Conservation (phyloP, 23 tunicate genomes). For the Phallusia fumigata region DNA sequence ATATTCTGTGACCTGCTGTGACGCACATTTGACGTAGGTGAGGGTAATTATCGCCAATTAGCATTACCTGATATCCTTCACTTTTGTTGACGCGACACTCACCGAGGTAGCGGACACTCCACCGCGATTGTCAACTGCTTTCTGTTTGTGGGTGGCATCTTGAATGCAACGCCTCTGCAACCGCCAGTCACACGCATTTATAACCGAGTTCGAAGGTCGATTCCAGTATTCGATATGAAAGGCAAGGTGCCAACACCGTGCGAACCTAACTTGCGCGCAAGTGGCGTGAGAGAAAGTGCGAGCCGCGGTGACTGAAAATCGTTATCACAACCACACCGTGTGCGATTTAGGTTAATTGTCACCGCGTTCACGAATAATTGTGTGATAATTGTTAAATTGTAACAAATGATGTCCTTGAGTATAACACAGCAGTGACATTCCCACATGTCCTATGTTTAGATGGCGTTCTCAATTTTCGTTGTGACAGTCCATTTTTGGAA, state of each 20-base stretch:
- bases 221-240: neutral
- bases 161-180: neutral
- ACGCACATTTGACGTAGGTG: neutral
- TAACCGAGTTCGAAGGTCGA: conserved; percentile 1
- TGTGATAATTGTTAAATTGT: neutral
- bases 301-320: neutral
- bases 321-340: neutral
- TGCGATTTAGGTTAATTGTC: neutral
- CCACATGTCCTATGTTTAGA: neutral
- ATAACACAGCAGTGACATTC: neutral
- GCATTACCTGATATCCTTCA: neutral
- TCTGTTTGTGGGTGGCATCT: neutral
- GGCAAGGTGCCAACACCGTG: conserved; percentile 12
- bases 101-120: neutral
- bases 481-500: conserved; percentile 2
- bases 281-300: conserved; percentile 2
- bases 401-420: too few relatives aligned
- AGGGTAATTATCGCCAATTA: neutral
- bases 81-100: neutral
- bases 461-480: neutral
- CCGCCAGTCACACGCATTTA: neutral
- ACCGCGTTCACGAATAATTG: neutral
- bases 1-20: neutral
- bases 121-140: neutral
- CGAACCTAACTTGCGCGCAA: neutral